Conservation (phyloP, 2,797 vertebrate genomes). For the Spea hammondii region DNA sequence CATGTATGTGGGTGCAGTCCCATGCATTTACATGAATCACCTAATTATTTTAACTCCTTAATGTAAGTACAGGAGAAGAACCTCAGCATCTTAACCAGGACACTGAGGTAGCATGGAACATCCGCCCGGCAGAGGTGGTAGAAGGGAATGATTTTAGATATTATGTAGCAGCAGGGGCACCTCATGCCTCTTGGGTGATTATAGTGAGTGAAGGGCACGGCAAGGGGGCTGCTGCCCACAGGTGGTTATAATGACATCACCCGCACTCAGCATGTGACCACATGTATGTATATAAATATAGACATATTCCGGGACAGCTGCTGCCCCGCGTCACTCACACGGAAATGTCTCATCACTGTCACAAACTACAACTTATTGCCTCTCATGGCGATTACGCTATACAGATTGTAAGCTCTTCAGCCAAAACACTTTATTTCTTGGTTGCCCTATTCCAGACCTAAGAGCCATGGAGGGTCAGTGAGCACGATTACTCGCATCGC, state of each 20-base stretch:
- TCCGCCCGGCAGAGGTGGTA: slow-evolving; percentile 15
- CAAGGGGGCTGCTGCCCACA: neutral
- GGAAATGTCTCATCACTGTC: neutral
- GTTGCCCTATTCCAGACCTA: no score
- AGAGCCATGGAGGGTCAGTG: no score
- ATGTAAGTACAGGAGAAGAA: neutral
- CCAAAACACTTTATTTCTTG: neutral
- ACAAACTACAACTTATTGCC: neutral
- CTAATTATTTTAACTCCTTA: no score
- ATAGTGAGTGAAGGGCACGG: neutral
- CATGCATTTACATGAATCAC: no score
- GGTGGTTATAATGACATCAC: slow-evolving; percentile 9
- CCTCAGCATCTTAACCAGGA: neutral
- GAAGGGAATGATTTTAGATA: neutral
- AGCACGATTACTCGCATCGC: no score
- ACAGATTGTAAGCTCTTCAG: slow-evolving; percentile 17
- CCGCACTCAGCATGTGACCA: neutral
- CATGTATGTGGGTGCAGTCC: no score
- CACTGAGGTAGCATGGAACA: neutral
- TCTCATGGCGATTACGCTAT: neutral
- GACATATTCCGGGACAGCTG: slow-evolving; percentile 34
- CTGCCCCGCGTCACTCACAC: slow-evolving; percentile 9
- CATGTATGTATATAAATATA: slow-evolving; percentile 2
- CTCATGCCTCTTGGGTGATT: neutral
- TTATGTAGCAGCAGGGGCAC: neutral